Evolutionary conservation across 2,888 invertebrate species (phyloP), one percentile per base, ranked within the genome.

Genomic region (Drosophila fulvimacula): DNA sequence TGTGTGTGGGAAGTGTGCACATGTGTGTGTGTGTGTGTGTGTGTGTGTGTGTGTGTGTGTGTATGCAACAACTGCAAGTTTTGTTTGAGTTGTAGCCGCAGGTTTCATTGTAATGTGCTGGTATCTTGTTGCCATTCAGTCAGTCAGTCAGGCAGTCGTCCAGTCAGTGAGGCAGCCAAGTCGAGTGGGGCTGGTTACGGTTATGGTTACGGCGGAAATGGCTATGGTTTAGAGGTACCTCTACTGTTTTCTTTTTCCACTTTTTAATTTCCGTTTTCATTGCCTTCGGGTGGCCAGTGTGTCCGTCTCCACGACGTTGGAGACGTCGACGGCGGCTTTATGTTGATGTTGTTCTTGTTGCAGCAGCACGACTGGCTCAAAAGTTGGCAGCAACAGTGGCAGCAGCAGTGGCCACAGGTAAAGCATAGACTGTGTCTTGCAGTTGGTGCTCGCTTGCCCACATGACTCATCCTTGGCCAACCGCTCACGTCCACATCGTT

Each of bases 71-170:
- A 84, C 79, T 75, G 86, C 81, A 75, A 70, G 79, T 82, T 82
- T 80, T 85, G 81, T 78, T 89, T 82, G 89, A 73, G 76, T 73
- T 84, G 52, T 62, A 61, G 86, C 89, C 89, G 70, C 79, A 79
- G 89, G 86, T 82, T 77, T 89, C 82, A 87, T 89, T 89, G 82
- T 81, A 82, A 89, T 87, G 80, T 85, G 74, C 78, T 72, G 81
- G 79, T 78, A 80, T 82, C 84, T 82, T 87, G 85, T 79, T 81
- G 82, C 79, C 79, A 83, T 55, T 42, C 64, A 59, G 24, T 36
- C 56, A 53, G 38, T 27, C 52, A 38, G 36, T 24, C 68, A 64
- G n/a, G 41, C 49, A 44, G 15, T 41, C 68, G 10, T 46, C 27
- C 44, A 44, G 44, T 15, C 3, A 42, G 42, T 30, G 57, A 53